phyloP scores from a whole-genome alignment of 2,113 vertebrate genomes.

The Muscicapa adusta region DNA sequence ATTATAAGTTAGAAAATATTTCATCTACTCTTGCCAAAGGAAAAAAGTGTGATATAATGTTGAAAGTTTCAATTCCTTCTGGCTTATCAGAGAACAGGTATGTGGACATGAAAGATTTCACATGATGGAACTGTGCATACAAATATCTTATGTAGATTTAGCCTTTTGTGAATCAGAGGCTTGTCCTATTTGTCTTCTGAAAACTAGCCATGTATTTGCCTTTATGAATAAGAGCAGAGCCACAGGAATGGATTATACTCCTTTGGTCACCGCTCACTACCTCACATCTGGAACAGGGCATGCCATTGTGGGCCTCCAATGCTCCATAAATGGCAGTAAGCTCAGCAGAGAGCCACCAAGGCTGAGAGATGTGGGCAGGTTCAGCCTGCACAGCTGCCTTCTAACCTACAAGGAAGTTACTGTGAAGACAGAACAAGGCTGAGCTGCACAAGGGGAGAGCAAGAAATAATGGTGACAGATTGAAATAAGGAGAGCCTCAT shows the following conservation, averaged over 20 bases:
- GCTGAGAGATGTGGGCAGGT: not conserved
- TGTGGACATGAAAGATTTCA: not conserved
- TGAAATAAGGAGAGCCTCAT: not conserved
- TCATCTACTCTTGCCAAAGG: not conserved
- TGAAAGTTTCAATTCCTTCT: not conserved
- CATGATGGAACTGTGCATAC: not conserved
- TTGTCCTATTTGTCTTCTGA: not conserved
- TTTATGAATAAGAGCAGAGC: not conserved
- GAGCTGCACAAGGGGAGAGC: not conserved
- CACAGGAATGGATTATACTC: not conserved
- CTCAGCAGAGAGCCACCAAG: not conserved
- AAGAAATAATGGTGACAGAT: not conserved
- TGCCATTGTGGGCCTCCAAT: not conserved
- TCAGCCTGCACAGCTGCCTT: not conserved
- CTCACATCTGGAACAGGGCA: not conserved
- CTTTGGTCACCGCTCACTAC: not conserved
- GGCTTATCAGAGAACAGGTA: not conserved
- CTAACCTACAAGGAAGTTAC: not conserved
- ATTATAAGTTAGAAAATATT: not conserved
- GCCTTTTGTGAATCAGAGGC: not conserved
- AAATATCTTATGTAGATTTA: not conserved
- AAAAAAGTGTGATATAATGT: not conserved
- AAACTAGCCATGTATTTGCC: not conserved
- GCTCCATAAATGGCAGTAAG: not conserved
- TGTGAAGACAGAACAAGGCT: not conserved